These are phyloP conservation scores for Forbesichthys agassizii DNA, from an alignment of 2,113 vertebrate species.

Conservation along the genomic window DNA sequence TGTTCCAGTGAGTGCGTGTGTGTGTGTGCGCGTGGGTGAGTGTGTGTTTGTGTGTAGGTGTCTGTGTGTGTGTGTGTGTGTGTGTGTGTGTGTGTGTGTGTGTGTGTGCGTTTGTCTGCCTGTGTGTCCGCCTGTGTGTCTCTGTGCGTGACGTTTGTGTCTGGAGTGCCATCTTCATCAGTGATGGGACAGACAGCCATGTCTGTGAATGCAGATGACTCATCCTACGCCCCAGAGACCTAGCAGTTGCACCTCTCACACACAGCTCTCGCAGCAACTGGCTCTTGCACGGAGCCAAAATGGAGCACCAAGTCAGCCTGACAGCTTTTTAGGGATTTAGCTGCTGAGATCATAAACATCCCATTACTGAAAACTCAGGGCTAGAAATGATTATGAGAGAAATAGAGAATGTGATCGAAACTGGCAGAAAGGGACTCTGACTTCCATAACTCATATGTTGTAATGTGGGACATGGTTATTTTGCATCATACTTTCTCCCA, in stretches of 20 bases:
- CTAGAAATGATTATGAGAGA: slow-evolving; percentile 16
- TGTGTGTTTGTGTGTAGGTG: no score
- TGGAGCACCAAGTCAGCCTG: slow-evolving; percentile 26
- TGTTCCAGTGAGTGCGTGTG: no score
- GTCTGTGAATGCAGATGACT: slow-evolving; percentile 67
- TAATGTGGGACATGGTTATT: no score
- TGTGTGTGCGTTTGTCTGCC: not conserved
- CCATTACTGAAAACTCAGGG: not conserved
- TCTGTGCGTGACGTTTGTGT: slow-evolving; percentile 34
- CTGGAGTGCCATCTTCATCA: slow-evolving; percentile 51
- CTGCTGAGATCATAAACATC: not conserved
- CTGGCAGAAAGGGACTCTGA: slow-evolving; percentile 11
- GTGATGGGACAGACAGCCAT: slow-evolving; percentile 45
- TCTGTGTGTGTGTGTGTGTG: not conserved
- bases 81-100: slow-evolving; percentile 10
- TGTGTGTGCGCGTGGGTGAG: no score
- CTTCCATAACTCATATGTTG: no score
- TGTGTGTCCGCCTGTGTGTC: slow-evolving; percentile 1
- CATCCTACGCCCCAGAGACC: slow-evolving; percentile 62
- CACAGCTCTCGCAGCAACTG: slow-evolving; percentile 26
- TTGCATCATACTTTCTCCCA: no score
- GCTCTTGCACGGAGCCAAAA: slow-evolving; percentile 36
- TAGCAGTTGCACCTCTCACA: slow-evolving; percentile 34
- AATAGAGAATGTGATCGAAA: not conserved
- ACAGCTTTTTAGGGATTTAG: no score